Evolutionary conservation across 2,113 vertebrate species (phyloP).

Genomic region (Echinops telfairi): DNA sequence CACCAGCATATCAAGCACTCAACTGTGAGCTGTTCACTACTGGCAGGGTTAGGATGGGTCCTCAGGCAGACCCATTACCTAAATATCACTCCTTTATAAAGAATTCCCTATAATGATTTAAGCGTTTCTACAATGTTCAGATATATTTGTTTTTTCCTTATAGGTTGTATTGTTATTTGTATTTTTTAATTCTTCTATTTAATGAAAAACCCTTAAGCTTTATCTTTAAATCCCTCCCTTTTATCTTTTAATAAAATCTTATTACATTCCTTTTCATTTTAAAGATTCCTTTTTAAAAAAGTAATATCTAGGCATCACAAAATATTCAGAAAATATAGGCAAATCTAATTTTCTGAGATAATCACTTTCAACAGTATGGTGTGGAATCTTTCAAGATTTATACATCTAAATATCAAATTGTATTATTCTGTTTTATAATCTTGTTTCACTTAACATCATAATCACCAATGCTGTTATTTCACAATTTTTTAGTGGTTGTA

Average conservation of each 20-base stretch:
- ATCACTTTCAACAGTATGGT: background rate
- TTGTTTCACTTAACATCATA: conserved; percentile 10
- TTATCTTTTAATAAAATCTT: conserved; percentile 6
- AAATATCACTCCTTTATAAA: conserved; percentile 15
- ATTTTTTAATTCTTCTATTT: conserved; percentile 43
- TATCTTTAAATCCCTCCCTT: conserved; percentile 38
- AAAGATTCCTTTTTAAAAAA: conserved; percentile 20
- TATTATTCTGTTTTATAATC: conserved; percentile 2
- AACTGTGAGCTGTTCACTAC: background rate
- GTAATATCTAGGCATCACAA: conserved; percentile 28
- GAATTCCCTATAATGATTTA: background rate
- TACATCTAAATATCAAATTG: background rate
- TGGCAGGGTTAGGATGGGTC: background rate
- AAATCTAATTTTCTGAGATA: conserved; percentile 32
- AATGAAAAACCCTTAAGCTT: conserved; percentile 42
- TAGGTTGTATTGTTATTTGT: conserved; percentile 33
- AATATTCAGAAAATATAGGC: background rate
- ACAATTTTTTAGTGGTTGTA: background rate
- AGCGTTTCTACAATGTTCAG: background rate
- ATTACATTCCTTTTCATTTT: conserved; percentile 1
- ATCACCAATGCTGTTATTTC: conserved; percentile 18
- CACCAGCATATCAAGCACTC: background rate
- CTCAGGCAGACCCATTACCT: background rate
- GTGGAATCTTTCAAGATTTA: conserved; percentile 19
- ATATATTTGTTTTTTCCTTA: conserved; percentile 1